Percentiles rank a stretch among this genome's conserved stretches.
phyloP scores from a whole-genome alignment of 2,888 invertebrate species.

The Seira ritae region DNA sequence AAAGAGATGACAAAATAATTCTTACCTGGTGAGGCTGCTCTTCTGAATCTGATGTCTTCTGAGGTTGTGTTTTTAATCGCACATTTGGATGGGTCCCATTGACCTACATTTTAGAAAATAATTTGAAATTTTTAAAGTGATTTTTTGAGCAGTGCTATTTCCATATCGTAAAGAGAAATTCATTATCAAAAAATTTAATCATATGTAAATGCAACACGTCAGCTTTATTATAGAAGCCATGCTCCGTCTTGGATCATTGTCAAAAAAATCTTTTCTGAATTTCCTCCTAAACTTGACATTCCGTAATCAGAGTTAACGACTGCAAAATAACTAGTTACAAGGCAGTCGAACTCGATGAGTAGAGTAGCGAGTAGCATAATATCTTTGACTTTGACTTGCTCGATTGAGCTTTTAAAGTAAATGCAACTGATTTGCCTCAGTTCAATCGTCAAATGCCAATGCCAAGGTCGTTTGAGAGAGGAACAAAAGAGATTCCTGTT shows the following conservation, averaged over 20 bases:
- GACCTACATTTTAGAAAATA: constrained; percentile 68
- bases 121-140: too few relatives aligned
- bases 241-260: too few relatives aligned
- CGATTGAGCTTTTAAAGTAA: neutral
- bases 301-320: neutral
- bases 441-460: neutral
- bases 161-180: too few relatives aligned
- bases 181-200: too few relatives aligned
- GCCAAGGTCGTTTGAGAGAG: constrained; percentile 48
- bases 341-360: neutral
- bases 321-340: neutral
- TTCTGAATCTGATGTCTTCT: constrained; percentile 73
- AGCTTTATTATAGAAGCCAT: too few relatives aligned
- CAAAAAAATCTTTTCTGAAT: too few relatives aligned
- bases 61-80: constrained; percentile 73
- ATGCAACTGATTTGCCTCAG: too few relatives aligned
- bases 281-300: neutral
- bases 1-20: too few relatives aligned
- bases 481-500: neutral
- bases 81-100: constrained; percentile 74
- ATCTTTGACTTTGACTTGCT: too few relatives aligned
- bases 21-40: constrained; percentile 73
- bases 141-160: too few relatives aligned
- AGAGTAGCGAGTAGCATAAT: too few relatives aligned
- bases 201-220: too few relatives aligned